Percentiles rank a stretch among this genome's conserved stretches.
phyloP scores from a whole-genome alignment of 2,888 invertebrate genomes.

The Ophonus ardosiacus region DNA sequence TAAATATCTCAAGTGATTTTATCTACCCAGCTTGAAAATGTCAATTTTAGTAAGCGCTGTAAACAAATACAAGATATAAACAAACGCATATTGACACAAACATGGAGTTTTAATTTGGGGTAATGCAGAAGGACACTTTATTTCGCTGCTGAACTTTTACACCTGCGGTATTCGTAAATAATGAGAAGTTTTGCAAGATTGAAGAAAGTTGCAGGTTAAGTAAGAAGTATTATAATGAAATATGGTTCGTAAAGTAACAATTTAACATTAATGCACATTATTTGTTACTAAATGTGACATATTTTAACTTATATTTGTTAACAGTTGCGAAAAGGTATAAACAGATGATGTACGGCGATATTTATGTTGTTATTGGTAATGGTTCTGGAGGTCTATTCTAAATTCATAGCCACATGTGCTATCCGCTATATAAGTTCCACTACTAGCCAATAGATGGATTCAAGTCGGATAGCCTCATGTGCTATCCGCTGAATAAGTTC shows the following conservation, averaged over 20 bases:
- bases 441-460: too few species aligned
- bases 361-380: too few species aligned
- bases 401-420: too few species aligned
- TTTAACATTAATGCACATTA: background rate
- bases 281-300: background rate
- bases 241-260: background rate
- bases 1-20: conserved; percentile 16
- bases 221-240: background rate
- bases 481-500: too few species aligned
- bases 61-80: conserved; percentile 26
- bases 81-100: conserved; percentile 26
- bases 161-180: conserved; percentile 18
- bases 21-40: conserved; percentile 11
- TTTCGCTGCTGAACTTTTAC: conserved; percentile 31
- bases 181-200: background rate
- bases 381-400: too few species aligned
- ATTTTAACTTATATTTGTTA: background rate
- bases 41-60: conserved; percentile 5
- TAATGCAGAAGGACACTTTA: conserved; percentile 41
- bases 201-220: background rate
- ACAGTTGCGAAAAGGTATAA: background rate
- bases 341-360: background rate
- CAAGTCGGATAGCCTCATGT: too few species aligned
- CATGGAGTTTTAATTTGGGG: conserved; percentile 36
- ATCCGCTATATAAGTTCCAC: too few species aligned